phyloP scores from a whole-genome alignment of 92 coral and sea anemone species.

The Parazoanthus darwini region DNA sequence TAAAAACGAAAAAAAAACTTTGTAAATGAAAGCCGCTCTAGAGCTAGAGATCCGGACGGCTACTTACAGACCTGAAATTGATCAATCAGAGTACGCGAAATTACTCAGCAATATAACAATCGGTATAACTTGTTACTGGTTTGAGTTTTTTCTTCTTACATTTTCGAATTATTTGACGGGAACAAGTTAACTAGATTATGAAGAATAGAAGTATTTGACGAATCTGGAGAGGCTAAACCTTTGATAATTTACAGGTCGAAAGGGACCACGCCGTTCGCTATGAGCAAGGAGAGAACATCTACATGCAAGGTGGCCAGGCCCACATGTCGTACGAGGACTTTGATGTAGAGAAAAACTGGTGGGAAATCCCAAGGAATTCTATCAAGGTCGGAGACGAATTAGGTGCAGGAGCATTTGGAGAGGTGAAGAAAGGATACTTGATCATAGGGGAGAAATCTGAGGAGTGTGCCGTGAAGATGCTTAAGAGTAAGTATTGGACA shows the following conservation, averaged over 20 bases:
- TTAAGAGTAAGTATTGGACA: conserved; percentile 16
- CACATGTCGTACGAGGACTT: not conserved
- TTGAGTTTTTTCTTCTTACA: no score
- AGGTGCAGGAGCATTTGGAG: conserved; percentile 42
- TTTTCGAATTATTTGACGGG: no score
- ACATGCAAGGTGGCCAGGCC: not conserved
- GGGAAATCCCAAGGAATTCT: conserved; percentile 41
- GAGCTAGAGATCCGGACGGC: no score
- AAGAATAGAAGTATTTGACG: no score
- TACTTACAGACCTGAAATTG: no score
- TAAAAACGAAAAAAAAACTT: no score
- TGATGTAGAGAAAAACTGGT: conserved; percentile 31
- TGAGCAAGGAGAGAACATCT: not conserved
- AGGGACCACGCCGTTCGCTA: conserved; percentile 5
- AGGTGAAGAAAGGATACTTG: conserved; percentile 18
- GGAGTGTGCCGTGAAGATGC: conserved; percentile 37
- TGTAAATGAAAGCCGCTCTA: no score
- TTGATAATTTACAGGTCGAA: not conserved
- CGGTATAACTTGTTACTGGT: no score
- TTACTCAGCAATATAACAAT: no score
- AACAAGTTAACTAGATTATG: no score
- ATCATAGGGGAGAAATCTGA: conserved; percentile 22
- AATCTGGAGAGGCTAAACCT: no score
- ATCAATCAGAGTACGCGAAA: no score
- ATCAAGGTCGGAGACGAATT: conserved; percentile 29